Conservation (phyloP, 2,888 invertebrate genomes). For the Cetonia aurata region DNA sequence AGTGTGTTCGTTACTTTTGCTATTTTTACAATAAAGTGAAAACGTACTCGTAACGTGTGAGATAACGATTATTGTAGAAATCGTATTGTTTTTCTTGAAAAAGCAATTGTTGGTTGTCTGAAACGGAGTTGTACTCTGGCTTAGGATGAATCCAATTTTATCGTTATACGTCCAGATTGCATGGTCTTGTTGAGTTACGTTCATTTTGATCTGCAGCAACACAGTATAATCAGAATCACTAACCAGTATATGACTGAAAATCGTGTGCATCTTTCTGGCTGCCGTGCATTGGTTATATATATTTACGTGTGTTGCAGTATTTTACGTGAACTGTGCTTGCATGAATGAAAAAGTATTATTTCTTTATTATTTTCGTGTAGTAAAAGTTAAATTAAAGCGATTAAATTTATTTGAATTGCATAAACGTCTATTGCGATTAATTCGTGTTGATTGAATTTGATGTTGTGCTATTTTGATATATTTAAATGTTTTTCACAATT, state of each 20-base stretch:
- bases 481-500: too few species aligned
- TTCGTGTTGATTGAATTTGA: too few species aligned
- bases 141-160: conserved; percentile 24
- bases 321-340: conserved; percentile 3
- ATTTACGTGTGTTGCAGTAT: neutral
- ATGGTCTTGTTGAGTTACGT: conserved; percentile 9
- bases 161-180: conserved; percentile 21
- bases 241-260: too few species aligned
- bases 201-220: conserved; percentile 32
- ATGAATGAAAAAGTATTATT: neutral
- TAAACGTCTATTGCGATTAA: too few species aligned
- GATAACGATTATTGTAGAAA: neutral
- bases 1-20: neutral
- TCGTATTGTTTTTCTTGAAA: conserved; percentile 5
- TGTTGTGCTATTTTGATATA: too few species aligned
- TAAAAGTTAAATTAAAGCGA: too few species aligned
- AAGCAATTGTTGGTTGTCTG: neutral
- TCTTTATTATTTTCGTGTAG: too few species aligned
- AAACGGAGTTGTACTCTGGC: neutral
- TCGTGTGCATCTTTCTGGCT: too few species aligned
- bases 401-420: too few species aligned
- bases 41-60: conserved; percentile 12
- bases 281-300: neutral
- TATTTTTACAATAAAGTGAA: neutral
- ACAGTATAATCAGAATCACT: neutral